Evolutionary conservation across 2,888 invertebrate genomes (phyloP).

Genomic region (Ceramica pisi): DNA sequence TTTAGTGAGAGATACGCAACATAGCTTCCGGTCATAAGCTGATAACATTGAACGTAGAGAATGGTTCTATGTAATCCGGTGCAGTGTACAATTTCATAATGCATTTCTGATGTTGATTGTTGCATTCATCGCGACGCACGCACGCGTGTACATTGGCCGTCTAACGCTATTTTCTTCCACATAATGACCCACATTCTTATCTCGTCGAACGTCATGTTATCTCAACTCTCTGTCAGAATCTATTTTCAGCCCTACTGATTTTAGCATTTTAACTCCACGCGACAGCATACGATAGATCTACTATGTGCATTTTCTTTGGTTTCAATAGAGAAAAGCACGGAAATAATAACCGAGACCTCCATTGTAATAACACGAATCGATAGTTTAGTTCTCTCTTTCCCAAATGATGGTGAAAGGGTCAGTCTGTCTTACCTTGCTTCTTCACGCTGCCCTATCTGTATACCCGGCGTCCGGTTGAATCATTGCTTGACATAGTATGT

Average conservation of each 20-base stretch:
- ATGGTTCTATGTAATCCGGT: slow-evolving; percentile 46
- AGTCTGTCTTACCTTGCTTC: background rate
- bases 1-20: slow-evolving; percentile 47
- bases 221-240: slow-evolving; percentile 60
- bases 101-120: slow-evolving; percentile 75
- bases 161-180: slow-evolving; percentile 76
- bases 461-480: background rate
- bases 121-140: slow-evolving; percentile 72
- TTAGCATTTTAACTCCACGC: slow-evolving; percentile 57
- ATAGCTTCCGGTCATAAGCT: slow-evolving; percentile 65
- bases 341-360: background rate
- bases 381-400: background rate
- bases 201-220: slow-evolving; percentile 74
- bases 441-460: background rate
- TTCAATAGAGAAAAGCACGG: slow-evolving; percentile 32
- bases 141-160: slow-evolving; percentile 65
- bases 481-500: background rate
- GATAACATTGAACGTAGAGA: slow-evolving; percentile 55
- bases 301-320: slow-evolving; percentile 29
- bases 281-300: slow-evolving; percentile 28
- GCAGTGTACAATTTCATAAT: slow-evolving; percentile 69
- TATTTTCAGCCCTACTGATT: slow-evolving; percentile 61
- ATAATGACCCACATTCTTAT: slow-evolving; percentile 85
- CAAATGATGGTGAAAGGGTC: background rate
- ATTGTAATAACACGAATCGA: too few relatives aligned